Percentiles rank a stretch among this genome's conserved stretches.
Evolutionary conservation across 2,113 vertebrate species (phyloP).

Genomic region (Actenoides hombroni): DNA sequence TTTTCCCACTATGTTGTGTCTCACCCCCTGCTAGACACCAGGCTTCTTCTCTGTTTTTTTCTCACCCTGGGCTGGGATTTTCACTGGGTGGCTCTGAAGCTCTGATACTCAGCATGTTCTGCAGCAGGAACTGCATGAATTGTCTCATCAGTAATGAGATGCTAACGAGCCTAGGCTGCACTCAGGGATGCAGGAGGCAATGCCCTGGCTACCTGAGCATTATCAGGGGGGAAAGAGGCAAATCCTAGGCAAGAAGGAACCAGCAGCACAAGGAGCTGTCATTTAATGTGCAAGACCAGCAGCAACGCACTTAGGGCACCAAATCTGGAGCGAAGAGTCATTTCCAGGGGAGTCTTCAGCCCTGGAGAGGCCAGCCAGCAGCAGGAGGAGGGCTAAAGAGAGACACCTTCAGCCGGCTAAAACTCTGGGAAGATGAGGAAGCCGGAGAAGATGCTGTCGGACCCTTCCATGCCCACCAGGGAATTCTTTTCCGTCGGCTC

Average conservation of each 20-base stretch:
- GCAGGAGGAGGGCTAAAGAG: background rate
- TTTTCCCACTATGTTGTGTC: accelerated
- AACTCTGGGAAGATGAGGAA: slow-evolving; percentile 77
- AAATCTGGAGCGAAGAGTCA: background rate
- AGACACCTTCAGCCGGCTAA: background rate
- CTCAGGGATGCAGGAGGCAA: accelerated
- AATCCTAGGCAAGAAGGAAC: background rate
- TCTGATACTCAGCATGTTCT: background rate
- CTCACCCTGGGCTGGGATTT: background rate
- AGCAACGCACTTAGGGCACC: background rate
- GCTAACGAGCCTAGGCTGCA: background rate
- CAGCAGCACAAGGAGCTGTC: background rate
- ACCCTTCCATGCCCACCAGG: slow-evolving; percentile 69
- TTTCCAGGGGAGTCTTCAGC: background rate
- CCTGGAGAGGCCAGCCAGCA: background rate
- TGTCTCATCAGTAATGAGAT: background rate
- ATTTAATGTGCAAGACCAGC: background rate
- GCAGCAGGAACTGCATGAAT: background rate
- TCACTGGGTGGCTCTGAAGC: background rate
- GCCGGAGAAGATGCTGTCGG: slow-evolving; percentile 82
- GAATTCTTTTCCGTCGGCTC: slow-evolving; percentile 68
- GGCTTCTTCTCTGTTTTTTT: background rate
- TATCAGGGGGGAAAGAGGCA: background rate
- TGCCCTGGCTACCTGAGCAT: background rate
- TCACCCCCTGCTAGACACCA: too few relatives aligned